A percentile compares a stretch with the other conserved stretches of the same genome.
Conservation (phyloP, 2,797 vertebrate genomes). For the Petrocephalus schoutedeni region DNA sequence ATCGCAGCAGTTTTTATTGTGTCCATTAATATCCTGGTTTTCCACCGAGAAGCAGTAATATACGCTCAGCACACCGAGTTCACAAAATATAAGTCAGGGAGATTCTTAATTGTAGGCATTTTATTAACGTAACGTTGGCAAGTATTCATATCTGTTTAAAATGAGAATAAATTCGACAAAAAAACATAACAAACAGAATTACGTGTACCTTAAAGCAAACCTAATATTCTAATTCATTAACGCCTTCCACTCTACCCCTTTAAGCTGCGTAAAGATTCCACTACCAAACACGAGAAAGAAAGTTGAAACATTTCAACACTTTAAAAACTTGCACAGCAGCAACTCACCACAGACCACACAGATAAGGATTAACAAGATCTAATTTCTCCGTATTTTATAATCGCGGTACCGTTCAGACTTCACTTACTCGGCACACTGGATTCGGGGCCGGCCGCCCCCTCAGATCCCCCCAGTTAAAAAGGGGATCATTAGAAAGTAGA, state of each 20-base stretch:
- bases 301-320: not conserved
- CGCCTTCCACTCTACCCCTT: not conserved
- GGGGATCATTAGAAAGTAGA: slow-evolving; percentile 27
- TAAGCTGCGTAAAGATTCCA: not conserved
- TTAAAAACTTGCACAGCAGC: not conserved
- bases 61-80: not conserved
- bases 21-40: slow-evolving; percentile 8
- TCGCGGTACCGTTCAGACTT: not conserved
- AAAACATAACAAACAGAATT: not conserved
- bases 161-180: not conserved
- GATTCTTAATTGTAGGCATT: slow-evolving; percentile 16
- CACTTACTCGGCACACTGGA: not conserved
- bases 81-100: not conserved
- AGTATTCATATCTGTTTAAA: not conserved
- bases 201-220: not conserved
- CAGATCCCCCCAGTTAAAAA: slow-evolving; percentile 20
- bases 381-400: not conserved
- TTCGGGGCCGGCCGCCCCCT: not conserved
- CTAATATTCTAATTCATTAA: not conserved
- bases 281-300: not conserved
- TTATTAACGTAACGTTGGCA: not conserved
- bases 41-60: not conserved
- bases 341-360: not conserved
- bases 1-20: not conserved
- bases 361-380: not conserved